Evolutionary conservation across 2,113 vertebrate genomes (phyloP), one percentile per base, ranked within the genome.

Genomic region (Lophotis ruficrista): DNA sequence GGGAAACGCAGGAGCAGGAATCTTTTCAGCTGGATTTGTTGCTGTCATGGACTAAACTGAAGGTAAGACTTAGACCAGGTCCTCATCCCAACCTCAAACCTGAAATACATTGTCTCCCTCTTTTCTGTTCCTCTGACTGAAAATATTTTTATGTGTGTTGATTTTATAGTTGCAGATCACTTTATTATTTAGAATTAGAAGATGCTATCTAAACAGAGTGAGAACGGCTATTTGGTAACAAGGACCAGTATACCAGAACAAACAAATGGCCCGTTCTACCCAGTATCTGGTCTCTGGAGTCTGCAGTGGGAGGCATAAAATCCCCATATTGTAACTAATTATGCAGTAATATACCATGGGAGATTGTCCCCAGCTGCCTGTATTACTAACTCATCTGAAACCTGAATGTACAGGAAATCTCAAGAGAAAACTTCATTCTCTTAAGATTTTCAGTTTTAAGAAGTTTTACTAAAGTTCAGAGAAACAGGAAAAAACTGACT

Each of bases 251-350:
- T 48, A 93, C 50, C 78, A 96, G 82, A 96, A 91, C 85, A 93
- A 97, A 94, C 54, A 95, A 97, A 93, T 94, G 89, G 71, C 68
- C 94, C 71, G 0, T 94, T 91, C 75, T 61, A 85, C 43, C 62
- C 47, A 78, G 71, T 70, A 86, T 88, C 87, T 73, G 28, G 90
- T 97, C 95, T 96, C 92, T 83, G 31, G 93, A 94, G 94, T 88
- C 92, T 96, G 62, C 62, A 86, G 90, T 93, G 71, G 94, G 92
- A 95, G 68, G 87, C 82, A 96, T 96, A 96, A 95, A 96, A 95
- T 95, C 87, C 93, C 92, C 95, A 95, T 93, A 96, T 92, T 93
- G 84, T 88, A 90, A 76, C 92, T 95, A 95, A 97, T 96, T 95
- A 93, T 92, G 85, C 90, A 93, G 71, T 90, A 93, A 92, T 95